Base-by-base conservation (phyloP, 2,888 invertebrate genomes). In the Lydus trimaculatus region DNA sequence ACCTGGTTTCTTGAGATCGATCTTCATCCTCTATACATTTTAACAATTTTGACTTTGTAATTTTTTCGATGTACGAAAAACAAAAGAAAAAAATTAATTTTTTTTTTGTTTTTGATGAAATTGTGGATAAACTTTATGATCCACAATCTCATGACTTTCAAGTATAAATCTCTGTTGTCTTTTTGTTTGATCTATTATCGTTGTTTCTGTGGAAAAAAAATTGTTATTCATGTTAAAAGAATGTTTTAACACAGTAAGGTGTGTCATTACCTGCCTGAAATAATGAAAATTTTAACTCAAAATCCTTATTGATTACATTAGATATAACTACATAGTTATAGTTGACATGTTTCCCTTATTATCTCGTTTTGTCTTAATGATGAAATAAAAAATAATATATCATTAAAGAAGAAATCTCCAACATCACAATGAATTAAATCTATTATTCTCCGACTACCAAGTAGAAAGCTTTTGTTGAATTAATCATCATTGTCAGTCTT, bases 401-500 rank as follows among this genome's bases (percentile, higher is more conserved):
- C 56, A 39, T 58, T 39, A 28, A 28, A 63, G 63, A 31, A 43
- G 31, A 23, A 64, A 39, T 58, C 59, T 36, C 59, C 43, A 52
- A 52, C 52, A 65, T 66, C 61, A 23, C 36, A 61, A 61, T 61
- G 25, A 61, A 36, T 67, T 67, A n/a, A 63, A 67, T 48, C 67
- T 67, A 67, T 67, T 67, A 67, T 67, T 61, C 61, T 31, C 23
- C 31, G 67, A 64, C 63, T 67, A 67, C 60, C 58, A 60, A 67
- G 67, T 43, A 59, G 59, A 65, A 64, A 64, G 67, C 67, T 64
- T 67, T 67, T 67, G 64, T 67, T 68, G 67, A 64, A 68, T 68
- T 64, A 68, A 68, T 67, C 67, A 63, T 58, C 61, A 67, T 68
- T 68, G 67, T 68, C 67, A 61, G 43, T 65, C 31, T 33, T 58